Percentiles rank a stretch among this genome's conserved stretches.
phyloP scores from a whole-genome alignment of 1,140 invertebrate species.

The Scaptomyza pallida region DNA sequence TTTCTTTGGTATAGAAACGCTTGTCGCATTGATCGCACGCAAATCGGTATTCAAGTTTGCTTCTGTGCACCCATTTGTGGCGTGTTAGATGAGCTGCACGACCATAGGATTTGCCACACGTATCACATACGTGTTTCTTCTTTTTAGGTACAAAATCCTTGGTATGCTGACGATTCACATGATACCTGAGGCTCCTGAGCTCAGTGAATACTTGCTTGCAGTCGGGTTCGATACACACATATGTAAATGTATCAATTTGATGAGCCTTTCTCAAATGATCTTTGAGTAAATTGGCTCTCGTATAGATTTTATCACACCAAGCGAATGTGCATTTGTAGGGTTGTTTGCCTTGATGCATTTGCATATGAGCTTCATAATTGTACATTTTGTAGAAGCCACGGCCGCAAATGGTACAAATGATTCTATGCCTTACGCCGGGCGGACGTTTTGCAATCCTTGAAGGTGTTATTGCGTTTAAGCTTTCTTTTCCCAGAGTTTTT shows the following conservation, averaged over 20 bases:
- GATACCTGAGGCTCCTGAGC: constrained; percentile 64
- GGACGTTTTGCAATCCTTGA: constrained; percentile 6
- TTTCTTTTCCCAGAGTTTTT: constrained; percentile 39
- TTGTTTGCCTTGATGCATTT: constrained; percentile 53
- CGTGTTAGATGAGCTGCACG: constrained; percentile 53
- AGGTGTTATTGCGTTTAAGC: not conserved
- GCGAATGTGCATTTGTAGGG: constrained; percentile 54
- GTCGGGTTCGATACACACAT: constrained; percentile 31
- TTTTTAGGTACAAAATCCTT: not conserved
- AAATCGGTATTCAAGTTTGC: constrained; percentile 24
- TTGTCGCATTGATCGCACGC: constrained; percentile 38
- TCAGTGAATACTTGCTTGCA: constrained; percentile 63
- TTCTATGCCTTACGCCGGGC: constrained; percentile 42
- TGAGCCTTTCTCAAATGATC: constrained; percentile 49
- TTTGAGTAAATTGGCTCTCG: constrained; percentile 42
- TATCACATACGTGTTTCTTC: constrained; percentile 46
- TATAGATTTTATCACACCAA: constrained; percentile 47
- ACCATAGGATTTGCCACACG: constrained; percentile 58
- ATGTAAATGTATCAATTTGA: constrained; percentile 20
- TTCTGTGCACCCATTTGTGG: constrained; percentile 51
- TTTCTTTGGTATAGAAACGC: constrained; percentile 63
- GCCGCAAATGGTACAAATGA: constrained; percentile 51
- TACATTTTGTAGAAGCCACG: constrained; percentile 63
- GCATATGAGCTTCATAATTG: constrained; percentile 63
- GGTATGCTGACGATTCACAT: constrained; percentile 41